Conservation (phyloP, 2,888 invertebrate species). For the Ochropleura leucogaster region DNA sequence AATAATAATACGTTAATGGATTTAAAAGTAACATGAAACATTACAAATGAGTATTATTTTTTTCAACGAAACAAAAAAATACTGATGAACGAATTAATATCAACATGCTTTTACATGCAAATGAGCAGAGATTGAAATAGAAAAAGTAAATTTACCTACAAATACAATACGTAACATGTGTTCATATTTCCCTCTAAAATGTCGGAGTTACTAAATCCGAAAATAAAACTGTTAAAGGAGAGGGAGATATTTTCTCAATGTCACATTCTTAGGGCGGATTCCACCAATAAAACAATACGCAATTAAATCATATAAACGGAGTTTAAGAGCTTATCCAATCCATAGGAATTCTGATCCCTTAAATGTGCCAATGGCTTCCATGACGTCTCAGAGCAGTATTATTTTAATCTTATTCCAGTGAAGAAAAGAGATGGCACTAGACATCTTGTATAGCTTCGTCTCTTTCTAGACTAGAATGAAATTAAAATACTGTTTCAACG, state of each 20-base stretch:
- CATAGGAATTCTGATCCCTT: background rate
- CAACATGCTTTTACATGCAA: constrained; percentile 57
- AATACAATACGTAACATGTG: background rate
- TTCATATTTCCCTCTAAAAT: background rate
- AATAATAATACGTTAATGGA: constrained; percentile 5
- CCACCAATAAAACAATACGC: background rate
- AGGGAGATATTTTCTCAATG: background rate
- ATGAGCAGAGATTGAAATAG: background rate
- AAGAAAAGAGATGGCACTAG: too few species aligned
- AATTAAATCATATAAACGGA: background rate
- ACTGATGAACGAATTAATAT: constrained; percentile 38
- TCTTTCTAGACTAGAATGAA: too few species aligned
- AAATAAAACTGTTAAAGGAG: background rate
- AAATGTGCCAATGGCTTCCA: background rate
- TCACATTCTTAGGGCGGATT: background rate
- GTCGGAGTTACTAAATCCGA: background rate
- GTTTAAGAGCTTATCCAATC: background rate
- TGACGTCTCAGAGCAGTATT: too few species aligned
- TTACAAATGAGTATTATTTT: background rate
- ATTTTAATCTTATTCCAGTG: too few species aligned
- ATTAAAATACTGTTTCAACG: too few species aligned
- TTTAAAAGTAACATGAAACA: background rate
- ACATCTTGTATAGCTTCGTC: too few species aligned
- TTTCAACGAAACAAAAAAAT: background rate
- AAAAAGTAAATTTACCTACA: background rate